phyloP scores from a whole-genome alignment of 92 coral and sea anemone species.

The Zoanthus solanderi region DNA sequence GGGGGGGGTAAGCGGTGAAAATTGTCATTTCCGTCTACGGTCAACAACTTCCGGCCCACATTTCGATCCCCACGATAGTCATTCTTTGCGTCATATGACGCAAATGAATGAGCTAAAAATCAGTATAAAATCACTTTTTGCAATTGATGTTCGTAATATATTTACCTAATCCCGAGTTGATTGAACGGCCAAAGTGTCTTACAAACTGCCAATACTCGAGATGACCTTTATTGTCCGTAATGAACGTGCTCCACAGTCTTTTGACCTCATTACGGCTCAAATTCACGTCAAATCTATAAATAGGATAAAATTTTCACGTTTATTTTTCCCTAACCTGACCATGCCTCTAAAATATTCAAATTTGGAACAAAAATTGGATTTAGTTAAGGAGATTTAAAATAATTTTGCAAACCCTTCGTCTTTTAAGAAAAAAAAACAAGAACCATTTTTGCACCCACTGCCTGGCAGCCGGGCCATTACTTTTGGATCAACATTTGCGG shows the following conservation, averaged over 20 bases:
- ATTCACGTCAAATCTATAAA: constrained; percentile 82
- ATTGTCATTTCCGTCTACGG: too few species aligned
- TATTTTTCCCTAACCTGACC: not conserved
- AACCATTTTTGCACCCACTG: too few species aligned
- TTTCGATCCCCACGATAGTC: too few species aligned
- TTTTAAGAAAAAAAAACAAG: too few species aligned
- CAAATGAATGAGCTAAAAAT: too few species aligned
- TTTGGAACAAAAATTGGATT: not conserved
- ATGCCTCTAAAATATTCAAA: not conserved
- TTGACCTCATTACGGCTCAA: constrained; percentile 85
- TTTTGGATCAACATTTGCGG: too few species aligned
- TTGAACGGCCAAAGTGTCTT: constrained; percentile 86
- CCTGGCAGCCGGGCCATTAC: too few species aligned
- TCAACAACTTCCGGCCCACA: too few species aligned
- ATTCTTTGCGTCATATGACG: too few species aligned
- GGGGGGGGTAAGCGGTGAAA: too few species aligned
- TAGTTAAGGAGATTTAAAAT: not conserved
- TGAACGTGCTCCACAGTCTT: constrained; percentile 94
- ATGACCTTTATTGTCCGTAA: constrained; percentile 89
- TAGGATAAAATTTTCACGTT: not conserved
- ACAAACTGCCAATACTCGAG: constrained; percentile 95
- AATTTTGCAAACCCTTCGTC: too few species aligned
- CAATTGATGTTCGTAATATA: not conserved
- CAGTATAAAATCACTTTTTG: too few species aligned
- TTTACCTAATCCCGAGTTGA: constrained; percentile 68